Base-by-base conservation (phyloP, 2,888 invertebrate species). In the Sarcophaga rosellei region DNA sequence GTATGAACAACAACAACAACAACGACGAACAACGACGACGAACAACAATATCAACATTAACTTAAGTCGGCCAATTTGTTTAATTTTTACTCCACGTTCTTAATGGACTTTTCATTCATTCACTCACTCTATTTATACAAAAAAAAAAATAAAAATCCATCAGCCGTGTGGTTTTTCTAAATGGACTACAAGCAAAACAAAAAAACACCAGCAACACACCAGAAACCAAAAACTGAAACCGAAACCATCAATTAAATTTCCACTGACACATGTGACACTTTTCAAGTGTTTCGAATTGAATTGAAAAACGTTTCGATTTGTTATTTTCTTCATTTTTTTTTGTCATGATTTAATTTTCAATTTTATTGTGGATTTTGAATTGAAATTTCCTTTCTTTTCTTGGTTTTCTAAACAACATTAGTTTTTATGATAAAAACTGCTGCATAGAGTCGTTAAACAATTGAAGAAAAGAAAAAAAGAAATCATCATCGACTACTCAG, bases 211-310 rank as follows among this genome's bases (percentile, higher is more conserved):
- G 11, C 1, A 35, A 35, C 0, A 10, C 35, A 10, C 35, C 35
- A 35, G 10, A 35, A 35, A 35, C 10, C 35, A 35, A 35, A 35
- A 35, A 35, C 35, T 10, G 35, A 35, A 35, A 35, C 35, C 10
- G 35, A 17, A 53, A 77, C 77, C 84, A 70, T 74, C 84, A 73
- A 81, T 81, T 84, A 77, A 84, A 78, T 86, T 77, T 25, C 81
- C 12, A 70, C 77, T 84, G 80, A 84, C 81, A 84, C 84, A 77
- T 84, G 84, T 78, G 86, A 86, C 86, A 86, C 69, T 81, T 69
- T 80, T 86, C 86, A 78, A 84, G 83, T 83, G 83, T 72, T 35
- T 77, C 6, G 4, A 78, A 84, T 80, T 83, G 83, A 66, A 35
- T 77, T 17, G 10, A 75, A 65, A 53, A 6, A 65, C 8, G 23